Base-by-base conservation (phyloP, 1,140 invertebrate species). In the Tetragnatha versicolor region DNA sequence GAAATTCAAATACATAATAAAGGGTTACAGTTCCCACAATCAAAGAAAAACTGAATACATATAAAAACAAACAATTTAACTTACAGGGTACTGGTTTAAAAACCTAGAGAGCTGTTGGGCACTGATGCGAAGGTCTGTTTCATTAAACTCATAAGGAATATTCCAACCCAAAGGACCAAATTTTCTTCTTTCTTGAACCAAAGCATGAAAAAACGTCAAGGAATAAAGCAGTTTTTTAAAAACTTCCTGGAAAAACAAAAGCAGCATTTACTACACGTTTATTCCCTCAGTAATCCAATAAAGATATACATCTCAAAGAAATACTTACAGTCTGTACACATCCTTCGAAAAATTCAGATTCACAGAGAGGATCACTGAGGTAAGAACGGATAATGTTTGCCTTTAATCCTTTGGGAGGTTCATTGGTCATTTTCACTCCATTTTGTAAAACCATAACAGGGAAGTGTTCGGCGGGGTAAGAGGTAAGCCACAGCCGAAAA, bases 311-410 rank as follows among this genome's bases (percentile, higher is more conserved):
- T 14, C 9, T 20, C 2, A 35, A 47, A 27, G 14, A 37, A 42
- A 25, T 33, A 83, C 82, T 81, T 82, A 86, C 88, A 3, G 89
- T 83, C 83, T 96, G 93, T 73, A 92, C 91, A 83, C 92, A 93
- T 10, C 91, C 91, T 81, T 93, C 92, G 84, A 95, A 97, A 89
- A 95, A 97, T 82, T 96, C 94, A 0, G 88, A 85, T 85, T 97
- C 92, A 61, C 89, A 92, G 27, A 97, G 93, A 0, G 95, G 95
- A 87, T 98, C 94, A 82, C 90, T 93, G 37, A 93, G 84, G 86
- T 94, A 96, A 0, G 95, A 97, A 60, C 87, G 83, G 47, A 87
- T 82, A 63, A 89, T 84, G 82, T 89, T 89, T 60, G 87, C 87
- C 63, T 87, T 83, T 27, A 89, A 82, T 12, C 88, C 88, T 83